Percentiles rank a stretch among this genome's conserved stretches.
Evolutionary conservation across 2,797 vertebrate genomes (phyloP).

Genomic region (Phaenicophaeus curvirostris): DNA sequence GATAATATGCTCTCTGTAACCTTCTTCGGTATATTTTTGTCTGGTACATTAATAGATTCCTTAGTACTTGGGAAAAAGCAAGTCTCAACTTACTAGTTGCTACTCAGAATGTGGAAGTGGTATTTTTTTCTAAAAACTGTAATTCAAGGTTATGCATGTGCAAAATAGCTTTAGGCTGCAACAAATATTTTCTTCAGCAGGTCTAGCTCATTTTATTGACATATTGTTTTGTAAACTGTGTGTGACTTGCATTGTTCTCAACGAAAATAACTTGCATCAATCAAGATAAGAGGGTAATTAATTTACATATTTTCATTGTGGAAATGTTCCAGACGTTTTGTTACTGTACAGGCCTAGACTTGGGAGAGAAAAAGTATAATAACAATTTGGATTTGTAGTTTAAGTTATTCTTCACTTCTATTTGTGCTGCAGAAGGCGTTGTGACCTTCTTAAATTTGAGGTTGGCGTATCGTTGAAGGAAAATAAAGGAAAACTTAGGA

Average conservation of each 20-base stretch:
- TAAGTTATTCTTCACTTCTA: constrained; percentile 1
- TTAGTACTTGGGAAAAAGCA: constrained; percentile 11
- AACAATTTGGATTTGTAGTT: constrained; percentile 10
- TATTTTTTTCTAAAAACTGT: constrained; percentile 12
- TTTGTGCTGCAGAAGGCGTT: constrained; percentile 18
- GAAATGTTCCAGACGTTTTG: constrained; percentile 48
- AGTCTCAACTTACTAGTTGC: constrained; percentile 22
- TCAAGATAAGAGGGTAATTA: constrained; percentile 65
- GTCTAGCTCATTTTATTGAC: constrained; percentile 72
- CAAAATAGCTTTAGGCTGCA: constrained; percentile 67
- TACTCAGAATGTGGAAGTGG: constrained; percentile 26
- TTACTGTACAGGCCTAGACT: background rate
- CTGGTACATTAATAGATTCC: constrained; percentile 41
- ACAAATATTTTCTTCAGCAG: constrained; percentile 61
- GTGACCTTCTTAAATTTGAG: constrained; percentile 51
- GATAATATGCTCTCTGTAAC: background rate
- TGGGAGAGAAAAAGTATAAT: background rate
- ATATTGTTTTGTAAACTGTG: constrained; percentile 73
- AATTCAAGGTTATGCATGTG: constrained; percentile 62
- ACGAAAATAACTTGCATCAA: constrained; percentile 68
- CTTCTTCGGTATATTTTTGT: constrained; percentile 40
- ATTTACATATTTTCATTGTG: constrained; percentile 65
- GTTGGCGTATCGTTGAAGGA: constrained; percentile 57
- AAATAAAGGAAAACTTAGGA: constrained; percentile 65
- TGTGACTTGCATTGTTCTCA: constrained; percentile 71